Evolutionary conservation across 1,140 invertebrate genomes (phyloP).

Genomic region (Pteromalus puparum): DNA sequence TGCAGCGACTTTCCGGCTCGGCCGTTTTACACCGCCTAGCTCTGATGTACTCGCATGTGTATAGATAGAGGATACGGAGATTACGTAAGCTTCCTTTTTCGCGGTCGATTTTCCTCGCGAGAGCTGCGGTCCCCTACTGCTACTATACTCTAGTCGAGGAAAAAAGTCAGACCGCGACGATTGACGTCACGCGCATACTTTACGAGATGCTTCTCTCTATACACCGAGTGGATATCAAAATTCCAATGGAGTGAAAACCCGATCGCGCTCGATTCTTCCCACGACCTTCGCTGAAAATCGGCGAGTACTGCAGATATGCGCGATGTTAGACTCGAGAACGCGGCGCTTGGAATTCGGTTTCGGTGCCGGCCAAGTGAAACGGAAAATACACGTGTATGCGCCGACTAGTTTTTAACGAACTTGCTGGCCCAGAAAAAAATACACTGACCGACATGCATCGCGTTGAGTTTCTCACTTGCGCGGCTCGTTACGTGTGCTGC

Average conservation of each 20-base stretch:
- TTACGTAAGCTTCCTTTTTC: background rate
- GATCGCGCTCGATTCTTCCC: conserved; percentile 1
- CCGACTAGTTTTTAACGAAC: background rate
- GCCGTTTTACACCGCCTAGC: too few species aligned
- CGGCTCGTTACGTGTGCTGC: background rate
- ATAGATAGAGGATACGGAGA: too few species aligned
- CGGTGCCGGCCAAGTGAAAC: conserved; percentile 13
- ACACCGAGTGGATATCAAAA: background rate
- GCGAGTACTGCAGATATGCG: too few species aligned
- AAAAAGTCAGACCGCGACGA: background rate
- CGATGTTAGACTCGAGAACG: too few species aligned
- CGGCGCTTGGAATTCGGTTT: background rate
- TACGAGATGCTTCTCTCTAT: too few species aligned
- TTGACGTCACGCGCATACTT: background rate
- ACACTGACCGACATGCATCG: background rate
- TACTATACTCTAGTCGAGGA: background rate
- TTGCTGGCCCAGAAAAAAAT: conserved; percentile 23
- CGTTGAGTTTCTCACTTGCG: too few species aligned
- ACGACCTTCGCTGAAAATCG: conserved; percentile 3
- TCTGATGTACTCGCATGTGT: too few species aligned
- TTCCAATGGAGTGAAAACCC: background rate
- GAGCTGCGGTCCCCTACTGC: too few species aligned
- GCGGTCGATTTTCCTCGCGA: background rate
- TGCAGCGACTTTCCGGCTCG: too few species aligned
- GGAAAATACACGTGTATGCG: background rate